These are phyloP conservation scores for Monarcha castaneiventris DNA, from an alignment of 2,113 vertebrate genomes.

Conservation along the genomic window DNA sequence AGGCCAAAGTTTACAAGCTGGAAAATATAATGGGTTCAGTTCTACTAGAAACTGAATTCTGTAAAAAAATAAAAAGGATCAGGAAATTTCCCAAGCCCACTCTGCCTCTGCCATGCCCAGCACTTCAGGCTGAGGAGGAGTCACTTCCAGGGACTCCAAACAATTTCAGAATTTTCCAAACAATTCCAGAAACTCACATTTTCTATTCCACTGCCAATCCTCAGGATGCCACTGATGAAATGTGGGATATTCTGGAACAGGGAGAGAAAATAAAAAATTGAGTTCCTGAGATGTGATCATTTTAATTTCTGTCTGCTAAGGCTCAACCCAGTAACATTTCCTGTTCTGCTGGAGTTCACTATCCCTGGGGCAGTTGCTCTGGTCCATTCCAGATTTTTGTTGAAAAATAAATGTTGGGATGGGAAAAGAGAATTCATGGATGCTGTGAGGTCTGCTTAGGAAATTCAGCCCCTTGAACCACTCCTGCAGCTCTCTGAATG, in stretches of 20 bases:
- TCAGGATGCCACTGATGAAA: constrained; percentile 67
- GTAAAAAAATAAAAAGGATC: not conserved
- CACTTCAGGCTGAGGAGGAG: not conserved
- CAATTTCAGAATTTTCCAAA: not conserved
- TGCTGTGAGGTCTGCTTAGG: not conserved
- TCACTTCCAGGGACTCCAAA: not conserved
- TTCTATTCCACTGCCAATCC: constrained; percentile 69
- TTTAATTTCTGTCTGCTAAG: not conserved
- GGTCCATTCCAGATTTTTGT: not conserved
- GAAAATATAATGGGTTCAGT: accelerated
- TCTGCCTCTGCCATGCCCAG: not conserved
- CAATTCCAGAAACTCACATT: constrained; percentile 57
- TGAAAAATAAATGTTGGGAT: not conserved
- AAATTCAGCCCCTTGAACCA: not conserved
- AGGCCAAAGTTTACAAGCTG: not conserved
- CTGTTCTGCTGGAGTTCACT: not conserved
- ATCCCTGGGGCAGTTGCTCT: not conserved
- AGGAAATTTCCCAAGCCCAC: not conserved
- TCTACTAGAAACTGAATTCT: not conserved
- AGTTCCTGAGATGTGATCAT: not conserved
- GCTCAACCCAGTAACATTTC: not conserved
- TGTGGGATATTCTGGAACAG: constrained; percentile 47
- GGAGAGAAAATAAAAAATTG: not conserved
- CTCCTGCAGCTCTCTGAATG: not conserved
- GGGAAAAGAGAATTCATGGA: not conserved